These are phyloP conservation scores for Acropternis orthonyx DNA, from an alignment of 2,797 vertebrate species.

Conservation along the genomic window DNA sequence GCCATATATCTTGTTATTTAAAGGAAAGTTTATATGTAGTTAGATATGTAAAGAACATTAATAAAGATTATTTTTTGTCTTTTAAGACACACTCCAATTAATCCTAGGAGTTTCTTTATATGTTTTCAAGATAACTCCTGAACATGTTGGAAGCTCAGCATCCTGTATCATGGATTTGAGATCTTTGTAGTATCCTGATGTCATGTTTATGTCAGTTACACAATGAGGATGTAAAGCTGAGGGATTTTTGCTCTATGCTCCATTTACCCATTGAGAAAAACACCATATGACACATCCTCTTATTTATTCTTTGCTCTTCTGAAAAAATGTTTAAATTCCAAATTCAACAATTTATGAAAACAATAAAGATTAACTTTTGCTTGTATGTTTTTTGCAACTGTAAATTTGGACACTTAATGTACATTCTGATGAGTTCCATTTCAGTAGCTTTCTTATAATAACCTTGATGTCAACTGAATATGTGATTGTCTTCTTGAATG, in stretches of 20 bases:
- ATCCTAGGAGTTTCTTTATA: background rate
- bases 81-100: background rate
- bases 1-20: background rate
- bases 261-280: background rate
- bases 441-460: background rate
- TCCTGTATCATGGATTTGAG: background rate
- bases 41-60: background rate
- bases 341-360: background rate
- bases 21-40: background rate
- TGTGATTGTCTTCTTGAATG: background rate
- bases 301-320: background rate
- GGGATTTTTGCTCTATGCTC: background rate
- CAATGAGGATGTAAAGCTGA: background rate
- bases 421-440: background rate
- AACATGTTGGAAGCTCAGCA: background rate
- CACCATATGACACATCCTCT: background rate
- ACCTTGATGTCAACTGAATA: background rate
- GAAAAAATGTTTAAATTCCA: background rate
- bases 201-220: background rate
- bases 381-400: background rate
- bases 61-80: background rate
- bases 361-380: background rate
- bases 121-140: background rate
- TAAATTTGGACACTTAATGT: background rate
- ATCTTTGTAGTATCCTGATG: background rate